A percentile compares a stretch with the other conserved stretches of the same genome.
These are phyloP conservation scores for Coenonympha arcania DNA, from an alignment of 2,888 invertebrate genomes.

Conservation along the genomic window DNA sequence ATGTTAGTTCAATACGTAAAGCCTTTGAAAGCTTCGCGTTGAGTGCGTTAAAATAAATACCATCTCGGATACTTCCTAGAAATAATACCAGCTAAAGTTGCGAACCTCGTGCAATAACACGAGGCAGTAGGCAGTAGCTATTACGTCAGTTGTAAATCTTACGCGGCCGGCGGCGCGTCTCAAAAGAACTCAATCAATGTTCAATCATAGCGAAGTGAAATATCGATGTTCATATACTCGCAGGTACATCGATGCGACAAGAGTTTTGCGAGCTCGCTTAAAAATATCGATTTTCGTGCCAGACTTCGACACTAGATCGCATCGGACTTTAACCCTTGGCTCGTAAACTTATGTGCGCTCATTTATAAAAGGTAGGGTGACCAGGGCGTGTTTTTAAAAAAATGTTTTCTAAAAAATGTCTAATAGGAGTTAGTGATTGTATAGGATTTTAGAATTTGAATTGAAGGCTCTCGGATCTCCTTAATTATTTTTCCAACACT, in stretches of 20 bases:
- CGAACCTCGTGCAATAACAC: slow-evolving; percentile 16
- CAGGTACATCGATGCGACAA: slow-evolving; percentile 17
- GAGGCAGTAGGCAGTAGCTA: slow-evolving; percentile 24
- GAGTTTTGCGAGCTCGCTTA: slow-evolving; percentile 25
- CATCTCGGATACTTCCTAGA: slow-evolving; percentile 10
- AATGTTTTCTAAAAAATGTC: too few relatives aligned
- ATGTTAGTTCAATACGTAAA: slow-evolving; percentile 3
- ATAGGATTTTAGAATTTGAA: too few relatives aligned
- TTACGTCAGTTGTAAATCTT: slow-evolving; percentile 59
- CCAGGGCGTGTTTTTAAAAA: too few relatives aligned
- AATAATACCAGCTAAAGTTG: slow-evolving; percentile 6
- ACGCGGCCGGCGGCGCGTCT: slow-evolving; percentile 39
- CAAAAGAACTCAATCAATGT: slow-evolving; percentile 63
- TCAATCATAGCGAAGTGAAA: slow-evolving; percentile 60
- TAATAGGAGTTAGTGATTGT: too few relatives aligned
- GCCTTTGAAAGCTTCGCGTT: slow-evolving; percentile 2
- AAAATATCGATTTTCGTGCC: slow-evolving; percentile 49
- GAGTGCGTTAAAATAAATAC: slow-evolving; percentile 8
- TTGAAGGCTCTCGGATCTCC: too few relatives aligned
- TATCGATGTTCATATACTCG: slow-evolving; percentile 39
- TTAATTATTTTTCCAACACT: too few relatives aligned
- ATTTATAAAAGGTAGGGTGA: slow-evolving; percentile 62
- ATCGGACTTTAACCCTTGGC: slow-evolving; percentile 64
- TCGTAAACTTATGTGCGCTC: slow-evolving; percentile 60
- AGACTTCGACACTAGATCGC: slow-evolving; percentile 61